Conservation (phyloP, 2,113 vertebrate genomes). For the Clarias magur region DNA sequence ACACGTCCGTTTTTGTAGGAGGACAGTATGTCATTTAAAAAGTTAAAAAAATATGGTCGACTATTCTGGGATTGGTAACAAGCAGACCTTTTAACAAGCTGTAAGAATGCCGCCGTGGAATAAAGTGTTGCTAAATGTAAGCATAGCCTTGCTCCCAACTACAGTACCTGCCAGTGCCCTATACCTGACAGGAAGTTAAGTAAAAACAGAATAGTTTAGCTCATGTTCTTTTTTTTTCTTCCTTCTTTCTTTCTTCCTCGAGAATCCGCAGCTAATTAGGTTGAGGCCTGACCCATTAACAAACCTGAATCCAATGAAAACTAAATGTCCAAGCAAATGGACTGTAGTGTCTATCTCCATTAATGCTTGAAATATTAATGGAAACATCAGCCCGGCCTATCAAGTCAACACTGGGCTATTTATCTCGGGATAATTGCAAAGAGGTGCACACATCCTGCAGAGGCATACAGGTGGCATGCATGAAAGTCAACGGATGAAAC, state of each 20-base stretch:
- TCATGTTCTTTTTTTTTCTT: neutral
- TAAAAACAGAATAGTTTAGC: neutral
- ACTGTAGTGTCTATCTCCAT: conserved; percentile 40
- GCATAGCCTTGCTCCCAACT: conserved; percentile 30
- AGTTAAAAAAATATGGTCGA: conserved; percentile 20
- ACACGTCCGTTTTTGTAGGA: conserved; percentile 35
- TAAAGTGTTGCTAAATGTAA: conserved; percentile 46
- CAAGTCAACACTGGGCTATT: conserved; percentile 22
- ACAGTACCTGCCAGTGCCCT: conserved; percentile 22
- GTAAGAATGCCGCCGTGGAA: conserved; percentile 21
- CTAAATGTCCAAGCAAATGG: conserved; percentile 34
- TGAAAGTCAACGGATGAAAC: conserved; percentile 11
- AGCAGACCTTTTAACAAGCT: conserved; percentile 51
- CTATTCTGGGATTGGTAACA: conserved; percentile 44
- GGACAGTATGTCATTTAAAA: conserved; percentile 43
- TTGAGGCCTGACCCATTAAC: conserved; percentile 30
- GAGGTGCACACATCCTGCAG: neutral
- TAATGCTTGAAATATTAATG: conserved; percentile 40
- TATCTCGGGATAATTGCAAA: conserved; percentile 12
- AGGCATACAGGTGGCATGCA: neutral
- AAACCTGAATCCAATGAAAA: conserved; percentile 37
- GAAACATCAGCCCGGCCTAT: conserved; percentile 44
- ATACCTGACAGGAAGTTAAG: conserved; percentile 27
- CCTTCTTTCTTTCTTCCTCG: conserved; percentile 2
- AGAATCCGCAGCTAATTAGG: conserved; percentile 39